Evolutionary conservation across 2,113 vertebrate species (phyloP).

Genomic region (Plecotus auritus): DNA sequence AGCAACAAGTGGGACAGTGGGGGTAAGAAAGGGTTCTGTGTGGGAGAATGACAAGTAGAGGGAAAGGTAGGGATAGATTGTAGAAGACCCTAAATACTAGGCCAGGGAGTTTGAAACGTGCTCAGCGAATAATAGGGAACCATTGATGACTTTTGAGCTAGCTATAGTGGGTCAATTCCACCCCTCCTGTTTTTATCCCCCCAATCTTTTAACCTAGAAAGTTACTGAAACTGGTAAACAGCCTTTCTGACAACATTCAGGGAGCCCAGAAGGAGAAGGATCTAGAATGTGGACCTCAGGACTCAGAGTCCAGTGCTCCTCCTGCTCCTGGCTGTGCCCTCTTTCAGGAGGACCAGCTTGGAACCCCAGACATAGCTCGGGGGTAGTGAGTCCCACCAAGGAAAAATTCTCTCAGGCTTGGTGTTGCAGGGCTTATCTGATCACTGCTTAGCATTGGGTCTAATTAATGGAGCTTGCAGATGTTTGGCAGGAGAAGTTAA

Average conservation of each 20-base stretch:
- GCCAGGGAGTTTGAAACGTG: background rate
- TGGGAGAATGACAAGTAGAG: background rate
- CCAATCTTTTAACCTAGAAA: background rate
- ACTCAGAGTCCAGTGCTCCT: background rate
- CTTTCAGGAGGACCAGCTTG: background rate
- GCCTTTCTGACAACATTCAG: background rate
- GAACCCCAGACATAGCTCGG: background rate
- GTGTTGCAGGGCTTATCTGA: conserved; percentile 59
- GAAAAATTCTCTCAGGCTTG: background rate
- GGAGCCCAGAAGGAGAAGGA: background rate
- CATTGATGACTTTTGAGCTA: background rate
- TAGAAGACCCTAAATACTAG: background rate
- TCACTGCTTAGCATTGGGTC: conserved; percentile 73
- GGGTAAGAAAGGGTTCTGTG: background rate
- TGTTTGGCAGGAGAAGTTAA: conserved; percentile 77
- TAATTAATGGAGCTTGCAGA: conserved; percentile 77
- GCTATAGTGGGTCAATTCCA: background rate
- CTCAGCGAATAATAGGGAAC: background rate
- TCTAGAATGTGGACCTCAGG: background rate
- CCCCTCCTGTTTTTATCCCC: background rate
- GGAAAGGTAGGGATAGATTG: background rate
- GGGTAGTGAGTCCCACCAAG: background rate
- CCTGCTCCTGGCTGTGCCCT: background rate
- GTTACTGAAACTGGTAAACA: background rate
- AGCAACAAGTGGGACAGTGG: background rate